phyloP scores from a whole-genome alignment of 1,140 invertebrate species.

The Aplysia californica region DNA sequence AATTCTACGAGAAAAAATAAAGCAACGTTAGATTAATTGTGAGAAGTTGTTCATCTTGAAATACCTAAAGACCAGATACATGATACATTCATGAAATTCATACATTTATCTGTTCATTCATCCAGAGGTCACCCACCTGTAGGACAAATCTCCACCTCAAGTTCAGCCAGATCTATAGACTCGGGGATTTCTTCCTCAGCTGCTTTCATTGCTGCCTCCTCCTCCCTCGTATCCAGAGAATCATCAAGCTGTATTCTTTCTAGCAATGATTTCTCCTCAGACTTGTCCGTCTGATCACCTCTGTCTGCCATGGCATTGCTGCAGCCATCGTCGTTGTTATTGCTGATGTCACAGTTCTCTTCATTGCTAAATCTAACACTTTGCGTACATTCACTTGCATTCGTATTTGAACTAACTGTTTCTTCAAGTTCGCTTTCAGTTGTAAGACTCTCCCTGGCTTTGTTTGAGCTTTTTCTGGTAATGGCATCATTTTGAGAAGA shows the following conservation, averaged over 20 bases:
- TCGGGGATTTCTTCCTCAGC: no score
- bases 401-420: not conserved
- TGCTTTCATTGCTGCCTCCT: no score
- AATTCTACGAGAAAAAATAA: no score
- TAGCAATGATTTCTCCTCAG: not conserved
- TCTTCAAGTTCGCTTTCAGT: not conserved
- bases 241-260: conserved; percentile 11
- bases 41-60: no score
- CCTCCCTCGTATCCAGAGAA: no score
- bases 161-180: no score
- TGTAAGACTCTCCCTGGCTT: not conserved
- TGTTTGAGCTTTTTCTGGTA: not conserved
- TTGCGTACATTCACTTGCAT: not conserved
- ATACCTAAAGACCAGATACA: no score
- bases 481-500: not conserved
- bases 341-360: not conserved
- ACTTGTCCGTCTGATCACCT: not conserved
- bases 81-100: no score
- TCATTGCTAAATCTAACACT: not conserved
- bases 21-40: no score
- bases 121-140: no score
- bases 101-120: no score
- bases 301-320: not conserved
- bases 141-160: no score
- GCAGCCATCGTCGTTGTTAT: not conserved